A percentile compares a stretch with the other conserved stretches of the same genome.
phyloP scores from a whole-genome alignment of 2,797 vertebrate species.

The Gallinago nigripennis region DNA sequence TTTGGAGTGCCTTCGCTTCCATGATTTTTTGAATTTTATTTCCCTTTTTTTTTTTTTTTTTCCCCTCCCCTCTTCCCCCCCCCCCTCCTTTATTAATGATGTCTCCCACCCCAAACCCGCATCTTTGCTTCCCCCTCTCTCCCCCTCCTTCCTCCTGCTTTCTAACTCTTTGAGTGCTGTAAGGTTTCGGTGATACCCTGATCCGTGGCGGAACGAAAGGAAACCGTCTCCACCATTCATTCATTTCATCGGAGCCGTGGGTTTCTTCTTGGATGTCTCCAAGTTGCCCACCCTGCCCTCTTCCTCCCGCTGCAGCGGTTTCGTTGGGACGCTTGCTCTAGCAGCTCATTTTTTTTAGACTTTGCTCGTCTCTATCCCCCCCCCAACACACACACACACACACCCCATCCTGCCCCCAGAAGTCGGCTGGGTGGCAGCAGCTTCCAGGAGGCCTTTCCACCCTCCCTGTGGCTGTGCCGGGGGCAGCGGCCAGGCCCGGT shows the following conservation, averaged over 20 bases:
- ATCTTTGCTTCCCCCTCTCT: conserved; percentile 31
- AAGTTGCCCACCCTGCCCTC: background rate
- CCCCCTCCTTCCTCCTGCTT: background rate
- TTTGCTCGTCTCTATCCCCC: conserved; percentile 24
- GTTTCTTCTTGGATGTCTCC: conserved; percentile 62
- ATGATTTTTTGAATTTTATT: conserved; percentile 84
- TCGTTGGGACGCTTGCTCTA: conserved; percentile 1
- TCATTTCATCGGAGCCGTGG: conserved; percentile 19
- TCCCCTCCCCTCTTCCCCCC: background rate
- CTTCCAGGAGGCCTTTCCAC: background rate
- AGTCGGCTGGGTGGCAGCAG: background rate
- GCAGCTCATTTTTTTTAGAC: background rate
- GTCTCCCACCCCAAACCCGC: background rate
- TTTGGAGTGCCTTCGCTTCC: conserved; percentile 99
- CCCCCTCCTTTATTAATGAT: conserved; percentile 47
- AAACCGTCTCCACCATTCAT: conserved; percentile 19
- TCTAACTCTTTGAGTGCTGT: conserved; percentile 80
- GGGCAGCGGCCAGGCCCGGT: background rate
- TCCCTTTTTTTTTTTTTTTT: conserved; percentile 24
- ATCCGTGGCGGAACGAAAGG: conserved; percentile 55
- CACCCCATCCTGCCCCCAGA: background rate
- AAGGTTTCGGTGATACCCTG: conserved; percentile 71
- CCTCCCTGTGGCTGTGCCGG: background rate
- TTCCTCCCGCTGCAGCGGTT: conserved; percentile 25
- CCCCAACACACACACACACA: no score